Evolutionary conservation across 2,797 vertebrate species (phyloP).

Genomic region (Paguma larvata): DNA sequence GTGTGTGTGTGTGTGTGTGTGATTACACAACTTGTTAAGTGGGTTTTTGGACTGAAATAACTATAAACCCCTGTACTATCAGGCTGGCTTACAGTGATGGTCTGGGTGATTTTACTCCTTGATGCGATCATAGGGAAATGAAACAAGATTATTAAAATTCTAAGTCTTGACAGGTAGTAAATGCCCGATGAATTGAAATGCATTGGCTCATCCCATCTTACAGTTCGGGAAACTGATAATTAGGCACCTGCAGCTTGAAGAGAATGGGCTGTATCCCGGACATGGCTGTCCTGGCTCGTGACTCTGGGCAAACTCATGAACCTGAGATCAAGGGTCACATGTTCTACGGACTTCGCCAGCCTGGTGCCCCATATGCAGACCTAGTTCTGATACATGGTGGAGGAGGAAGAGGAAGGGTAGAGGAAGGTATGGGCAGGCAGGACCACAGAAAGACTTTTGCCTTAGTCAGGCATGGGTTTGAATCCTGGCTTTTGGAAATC

Average conservation of each 20-base stretch:
- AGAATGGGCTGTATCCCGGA: background rate
- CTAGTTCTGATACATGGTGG: background rate
- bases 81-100: background rate
- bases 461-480: background rate
- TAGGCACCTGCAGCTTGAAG: background rate
- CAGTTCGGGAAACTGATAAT: background rate
- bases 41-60: background rate
- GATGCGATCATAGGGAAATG: background rate
- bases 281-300: background rate
- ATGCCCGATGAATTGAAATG: background rate
- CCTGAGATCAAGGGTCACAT: too few species aligned
- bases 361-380: background rate
- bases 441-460: background rate
- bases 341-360: too few species aligned
- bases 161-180: background rate
- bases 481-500: background rate
- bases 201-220: background rate
- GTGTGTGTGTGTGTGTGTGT: background rate
- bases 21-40: background rate
- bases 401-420: background rate
- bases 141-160: background rate
- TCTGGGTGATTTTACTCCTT: background rate
- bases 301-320: too few species aligned
- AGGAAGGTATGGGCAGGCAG: too few species aligned
- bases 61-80: background rate